Conservation (phyloP, 2,113 vertebrate species). For the Calypte anna region DNA sequence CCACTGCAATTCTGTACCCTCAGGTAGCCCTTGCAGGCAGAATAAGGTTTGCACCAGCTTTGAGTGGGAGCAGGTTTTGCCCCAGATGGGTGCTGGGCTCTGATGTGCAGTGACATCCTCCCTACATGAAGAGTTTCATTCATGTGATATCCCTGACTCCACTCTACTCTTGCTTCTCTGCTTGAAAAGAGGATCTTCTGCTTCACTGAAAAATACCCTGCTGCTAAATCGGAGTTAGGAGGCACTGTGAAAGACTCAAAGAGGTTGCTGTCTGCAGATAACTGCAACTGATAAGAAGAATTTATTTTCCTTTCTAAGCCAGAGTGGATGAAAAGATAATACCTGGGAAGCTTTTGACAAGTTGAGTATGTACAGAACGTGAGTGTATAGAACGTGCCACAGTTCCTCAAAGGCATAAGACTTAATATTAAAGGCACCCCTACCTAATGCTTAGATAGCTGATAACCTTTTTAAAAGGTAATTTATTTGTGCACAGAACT, state of each 20-base stretch:
- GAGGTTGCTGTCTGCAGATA: conserved; percentile 2
- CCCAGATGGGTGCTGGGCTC: not conserved
- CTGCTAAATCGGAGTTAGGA: not conserved
- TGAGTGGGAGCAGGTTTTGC: not conserved
- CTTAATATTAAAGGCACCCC: not conserved
- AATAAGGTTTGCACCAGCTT: not conserved
- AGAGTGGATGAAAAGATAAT: not conserved
- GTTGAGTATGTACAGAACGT: not conserved
- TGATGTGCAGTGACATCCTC: not conserved
- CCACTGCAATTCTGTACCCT: not conserved
- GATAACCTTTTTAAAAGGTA: not conserved
- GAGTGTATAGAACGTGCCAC: not conserved
- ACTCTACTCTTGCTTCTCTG: not conserved
- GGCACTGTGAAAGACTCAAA: not conserved
- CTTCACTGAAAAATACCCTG: not conserved
- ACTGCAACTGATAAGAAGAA: not conserved
- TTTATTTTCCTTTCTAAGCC: not conserved
- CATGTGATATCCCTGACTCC: not conserved
- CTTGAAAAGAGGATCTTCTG: not conserved
- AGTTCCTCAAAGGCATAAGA: not conserved
- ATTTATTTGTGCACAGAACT: not conserved
- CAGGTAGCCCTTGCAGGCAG: not conserved
- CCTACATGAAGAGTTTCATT: not conserved
- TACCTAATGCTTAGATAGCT: not conserved
- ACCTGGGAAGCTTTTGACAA: not conserved